Conservation (phyloP, 2,113 vertebrate species). For the Oophaga pumilio region DNA sequence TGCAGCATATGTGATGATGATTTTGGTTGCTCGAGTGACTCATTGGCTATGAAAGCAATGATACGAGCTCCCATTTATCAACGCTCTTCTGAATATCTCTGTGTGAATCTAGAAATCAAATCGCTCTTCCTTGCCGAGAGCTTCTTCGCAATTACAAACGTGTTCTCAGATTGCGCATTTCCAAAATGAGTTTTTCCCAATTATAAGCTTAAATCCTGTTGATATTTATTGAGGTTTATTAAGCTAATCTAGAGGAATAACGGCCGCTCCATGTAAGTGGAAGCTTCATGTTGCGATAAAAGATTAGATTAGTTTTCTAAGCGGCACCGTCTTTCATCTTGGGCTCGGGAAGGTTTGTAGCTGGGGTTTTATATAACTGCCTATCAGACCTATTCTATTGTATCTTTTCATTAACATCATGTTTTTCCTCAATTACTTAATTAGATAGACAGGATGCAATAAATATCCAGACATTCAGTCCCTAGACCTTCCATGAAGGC, state of each 20-base stretch:
- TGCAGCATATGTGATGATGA: background rate
- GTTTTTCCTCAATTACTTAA: background rate
- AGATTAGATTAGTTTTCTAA: slow-evolving; percentile 13
- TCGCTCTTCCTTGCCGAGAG: slow-evolving; percentile 77
- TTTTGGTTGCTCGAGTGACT: slow-evolving; percentile 71
- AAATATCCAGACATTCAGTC: background rate
- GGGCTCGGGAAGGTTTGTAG: background rate
- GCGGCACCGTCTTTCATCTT: background rate
- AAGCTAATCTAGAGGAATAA: slow-evolving; percentile 52
- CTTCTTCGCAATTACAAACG: slow-evolving; percentile 72
- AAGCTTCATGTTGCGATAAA: slow-evolving; percentile 14
- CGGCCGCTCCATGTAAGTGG: background rate
- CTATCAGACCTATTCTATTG: background rate
- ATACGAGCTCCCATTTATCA: slow-evolving; percentile 73
- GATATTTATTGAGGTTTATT: slow-evolving; percentile 57
- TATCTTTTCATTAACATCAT: background rate
- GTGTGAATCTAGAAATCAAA: slow-evolving; percentile 69
- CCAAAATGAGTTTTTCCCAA: slow-evolving; percentile 68
- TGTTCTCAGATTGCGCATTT: slow-evolving; percentile 61
- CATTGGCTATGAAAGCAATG: slow-evolving; percentile 63
- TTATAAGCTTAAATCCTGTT: slow-evolving; percentile 59
- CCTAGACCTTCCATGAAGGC: background rate
- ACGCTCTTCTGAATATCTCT: slow-evolving; percentile 62
- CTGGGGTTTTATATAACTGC: background rate
- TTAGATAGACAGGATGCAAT: background rate